These are phyloP conservation scores for Tinea semifulvella DNA, from an alignment of 2,888 invertebrate species.

Conservation along the genomic window DNA sequence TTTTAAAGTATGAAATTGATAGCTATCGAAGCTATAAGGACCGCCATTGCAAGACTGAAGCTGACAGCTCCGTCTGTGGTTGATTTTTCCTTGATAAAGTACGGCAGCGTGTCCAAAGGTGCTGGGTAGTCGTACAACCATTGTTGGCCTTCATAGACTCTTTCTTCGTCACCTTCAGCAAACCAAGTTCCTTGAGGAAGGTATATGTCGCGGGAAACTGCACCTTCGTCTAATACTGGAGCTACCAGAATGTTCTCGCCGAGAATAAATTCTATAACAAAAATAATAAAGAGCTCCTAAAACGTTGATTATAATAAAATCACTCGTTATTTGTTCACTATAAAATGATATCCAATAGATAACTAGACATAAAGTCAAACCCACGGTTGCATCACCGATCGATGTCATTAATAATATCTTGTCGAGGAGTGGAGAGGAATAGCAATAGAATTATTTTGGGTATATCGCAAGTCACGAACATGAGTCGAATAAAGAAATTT, in stretches of 20 bases:
- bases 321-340: too few relatives aligned
- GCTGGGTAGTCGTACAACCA: slow-evolving; percentile 73
- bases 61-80: not conserved
- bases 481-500: too few relatives aligned
- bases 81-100: slow-evolving; percentile 56
- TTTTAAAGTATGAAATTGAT: not conserved
- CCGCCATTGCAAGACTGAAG: not conserved
- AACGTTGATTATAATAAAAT: too few relatives aligned
- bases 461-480: too few relatives aligned
- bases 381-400: too few relatives aligned
- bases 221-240: slow-evolving; percentile 74
- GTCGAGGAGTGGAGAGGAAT: too few relatives aligned
- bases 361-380: too few relatives aligned
- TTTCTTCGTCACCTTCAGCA: slow-evolving; percentile 62
- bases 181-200: slow-evolving; percentile 79
- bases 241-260: slow-evolving; percentile 82
- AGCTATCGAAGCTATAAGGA: not conserved
- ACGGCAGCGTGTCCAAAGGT: slow-evolving; percentile 73
- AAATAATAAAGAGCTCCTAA: too few relatives aligned
- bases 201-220: slow-evolving; percentile 73
- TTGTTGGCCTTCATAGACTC: slow-evolving; percentile 61
- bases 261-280: slow-evolving; percentile 76
- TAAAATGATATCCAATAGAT: too few relatives aligned
- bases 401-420: too few relatives aligned
- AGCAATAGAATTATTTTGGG: too few relatives aligned